Base-by-base conservation (phyloP, 2,113 vertebrate genomes). In the Raja brachyura region DNA sequence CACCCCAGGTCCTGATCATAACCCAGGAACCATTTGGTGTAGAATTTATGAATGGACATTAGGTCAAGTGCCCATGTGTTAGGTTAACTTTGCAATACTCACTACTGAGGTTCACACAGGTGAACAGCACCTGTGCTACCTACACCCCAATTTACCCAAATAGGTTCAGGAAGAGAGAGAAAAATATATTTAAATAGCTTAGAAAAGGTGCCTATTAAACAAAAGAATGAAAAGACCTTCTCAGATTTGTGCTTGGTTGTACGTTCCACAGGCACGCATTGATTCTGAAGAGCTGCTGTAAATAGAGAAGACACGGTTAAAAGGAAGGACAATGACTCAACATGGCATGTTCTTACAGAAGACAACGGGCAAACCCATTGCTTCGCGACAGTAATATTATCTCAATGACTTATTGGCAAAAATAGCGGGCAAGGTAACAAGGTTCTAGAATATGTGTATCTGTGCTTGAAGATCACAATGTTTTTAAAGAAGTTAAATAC, bases 251-350 rank as follows among this genome's bases (percentile, higher is more conserved):
- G 56, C 56, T 88, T n/a, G 14, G n/a, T 63, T 20, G 56, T 56
- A 0, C 63, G 83, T 1, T 88, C 83, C 59, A 88, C 6, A 66
- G 83, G 18, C 59, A 13, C 59, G 31, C 83, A 88, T 6, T 88
- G 83, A 63, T 18, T 63, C 83, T 63, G 59, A 88, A 88, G 83
- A 88, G 83, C 1, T 6, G 61, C 83, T 88, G 83, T 63, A 31
- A 88, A 88, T 7, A 88, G 63, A 88, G 25, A 88, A 88, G 61
- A 88, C 83, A 88, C 83, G 63, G 28, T 88, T 88, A 88, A 88
- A 73, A 54, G 48, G 16, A 85, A 28, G 25, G 25, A 88, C 83
- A 31, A 31, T 66, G 11, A 85, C 61, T 59, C 4, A 61, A 28
- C 81, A 28, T 85, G 81, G 5, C 56, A 63, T 73, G 70, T 73